phyloP scores from a whole-genome alignment of 2,888 invertebrate species.

The Drosophila demipolita region DNA sequence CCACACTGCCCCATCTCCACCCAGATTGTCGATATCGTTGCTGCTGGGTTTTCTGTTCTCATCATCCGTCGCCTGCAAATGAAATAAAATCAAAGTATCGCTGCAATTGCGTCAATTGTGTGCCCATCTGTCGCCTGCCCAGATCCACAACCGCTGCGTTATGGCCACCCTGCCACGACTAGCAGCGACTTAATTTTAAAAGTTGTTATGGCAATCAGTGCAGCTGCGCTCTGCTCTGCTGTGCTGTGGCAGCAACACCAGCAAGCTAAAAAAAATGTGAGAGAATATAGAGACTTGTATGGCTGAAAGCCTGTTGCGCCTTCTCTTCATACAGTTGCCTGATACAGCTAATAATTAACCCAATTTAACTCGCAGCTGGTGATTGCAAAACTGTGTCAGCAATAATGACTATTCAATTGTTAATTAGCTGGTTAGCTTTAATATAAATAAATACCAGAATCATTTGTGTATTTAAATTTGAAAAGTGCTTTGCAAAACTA shows the following conservation, averaged over 20 bases:
- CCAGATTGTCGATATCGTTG: conserved; percentile 24
- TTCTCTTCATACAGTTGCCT: not conserved
- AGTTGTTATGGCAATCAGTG: conserved; percentile 77
- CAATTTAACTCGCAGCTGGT: conserved; percentile 1
- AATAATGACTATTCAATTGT: not conserved
- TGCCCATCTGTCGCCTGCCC: conserved; percentile 23
- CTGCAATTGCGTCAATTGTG: conserved; percentile 78
- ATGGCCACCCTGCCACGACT: conserved; percentile 23
- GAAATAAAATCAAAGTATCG: conserved; percentile 80
- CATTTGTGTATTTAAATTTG: not conserved
- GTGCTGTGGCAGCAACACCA: not conserved
- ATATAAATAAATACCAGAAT: not conserved
- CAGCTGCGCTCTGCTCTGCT: conserved; percentile 45
- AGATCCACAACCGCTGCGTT: not conserved
- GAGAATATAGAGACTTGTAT: conserved; percentile 14
- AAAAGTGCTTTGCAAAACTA: not conserved
- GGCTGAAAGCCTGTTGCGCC: conserved; percentile 44
- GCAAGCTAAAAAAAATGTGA: conserved; percentile 12
- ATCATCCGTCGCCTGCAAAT: conserved; percentile 67
- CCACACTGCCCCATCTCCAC: not conserved
- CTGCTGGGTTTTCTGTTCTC: conserved; percentile 7
- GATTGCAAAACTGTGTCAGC: not conserved
- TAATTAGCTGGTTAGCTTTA: not conserved
- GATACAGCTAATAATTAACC: conserved; percentile 36
- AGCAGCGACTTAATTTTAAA: conserved; percentile 75